phyloP scores from a whole-genome alignment of 1,140 invertebrate genomes.

The Rhagoletis pomonella region DNA sequence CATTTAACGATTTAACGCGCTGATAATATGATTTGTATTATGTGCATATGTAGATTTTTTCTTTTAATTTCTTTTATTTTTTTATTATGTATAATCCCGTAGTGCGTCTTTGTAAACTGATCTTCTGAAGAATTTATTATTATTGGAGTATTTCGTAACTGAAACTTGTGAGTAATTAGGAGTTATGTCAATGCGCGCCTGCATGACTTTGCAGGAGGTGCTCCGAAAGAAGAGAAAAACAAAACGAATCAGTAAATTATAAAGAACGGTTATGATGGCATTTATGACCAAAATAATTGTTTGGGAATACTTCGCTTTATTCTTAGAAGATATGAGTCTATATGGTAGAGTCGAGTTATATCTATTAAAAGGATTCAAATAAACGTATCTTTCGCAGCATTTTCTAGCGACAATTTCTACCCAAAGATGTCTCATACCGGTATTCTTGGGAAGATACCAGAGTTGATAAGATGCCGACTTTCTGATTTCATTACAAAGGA shows the following conservation, averaged over 20 bases:
- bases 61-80: neutral
- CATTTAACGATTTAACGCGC: conserved; percentile 27
- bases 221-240: neutral
- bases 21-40: conserved; percentile 38
- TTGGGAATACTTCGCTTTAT: neutral
- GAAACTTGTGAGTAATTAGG: neutral
- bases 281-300: neutral
- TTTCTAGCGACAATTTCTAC: neutral
- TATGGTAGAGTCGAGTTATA: too few relatives aligned
- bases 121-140: conserved; percentile 43
- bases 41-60: neutral
- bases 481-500: too few relatives aligned
- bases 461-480: too few relatives aligned
- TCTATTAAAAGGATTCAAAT: too few relatives aligned
- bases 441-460: too few relatives aligned
- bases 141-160: conserved; percentile 46
- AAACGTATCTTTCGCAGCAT: neutral
- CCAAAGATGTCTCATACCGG: neutral
- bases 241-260: neutral
- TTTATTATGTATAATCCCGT: conserved; percentile 30
- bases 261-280: neutral
- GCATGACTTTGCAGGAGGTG: neutral
- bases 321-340: neutral
- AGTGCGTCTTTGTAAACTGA: neutral
- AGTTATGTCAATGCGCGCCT: neutral